A percentile compares a stretch with the other conserved stretches of the same genome.
phyloP scores from a whole-genome alignment of 1,140 invertebrate species.

The Elysia chlorotica region DNA sequence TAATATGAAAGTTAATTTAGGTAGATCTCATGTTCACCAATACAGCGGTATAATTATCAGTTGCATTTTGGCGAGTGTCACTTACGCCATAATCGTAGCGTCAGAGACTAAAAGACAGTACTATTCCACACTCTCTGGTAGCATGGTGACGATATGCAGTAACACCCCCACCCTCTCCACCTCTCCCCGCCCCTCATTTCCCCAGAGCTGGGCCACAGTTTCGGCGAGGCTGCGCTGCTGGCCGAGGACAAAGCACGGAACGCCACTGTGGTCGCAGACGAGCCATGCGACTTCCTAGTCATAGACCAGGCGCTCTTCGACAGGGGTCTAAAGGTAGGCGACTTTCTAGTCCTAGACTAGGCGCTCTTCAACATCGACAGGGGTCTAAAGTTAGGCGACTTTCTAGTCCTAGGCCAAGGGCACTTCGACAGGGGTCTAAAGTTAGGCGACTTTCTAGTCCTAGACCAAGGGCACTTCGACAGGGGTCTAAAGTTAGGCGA shows the following conservation, averaged over 20 bases:
- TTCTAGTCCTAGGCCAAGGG: constrained; percentile 50
- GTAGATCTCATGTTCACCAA: too few relatives aligned
- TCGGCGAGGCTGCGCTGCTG: constrained; percentile 58
- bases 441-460: constrained; percentile 46
- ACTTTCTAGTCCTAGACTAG: constrained; percentile 45
- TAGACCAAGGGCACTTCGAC: constrained; percentile 54
- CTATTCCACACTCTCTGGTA: too few relatives aligned
- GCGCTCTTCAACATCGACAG: constrained; percentile 55
- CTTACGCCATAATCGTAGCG: too few relatives aligned
- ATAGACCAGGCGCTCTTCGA: constrained; percentile 55
- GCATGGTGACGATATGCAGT: too few relatives aligned
- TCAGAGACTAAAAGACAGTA: too few relatives aligned
- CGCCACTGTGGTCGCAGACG: constrained; percentile 54
- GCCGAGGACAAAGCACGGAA: constrained; percentile 51
- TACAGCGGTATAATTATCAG: too few relatives aligned
- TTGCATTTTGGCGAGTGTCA: too few relatives aligned
- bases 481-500: constrained; percentile 49
- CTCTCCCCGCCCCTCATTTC: not conserved
- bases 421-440: constrained; percentile 51
- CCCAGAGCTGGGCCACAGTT: constrained; percentile 48
- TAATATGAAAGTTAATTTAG: too few relatives aligned
- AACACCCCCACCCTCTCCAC: too few relatives aligned
- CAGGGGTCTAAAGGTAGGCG: constrained; percentile 50
- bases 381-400: constrained; percentile 47
- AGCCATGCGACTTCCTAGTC: constrained; percentile 50